These are phyloP conservation scores for Phyllostomus discolor DNA, from an alignment of 2,113 vertebrate genomes.

Conservation along the genomic window DNA sequence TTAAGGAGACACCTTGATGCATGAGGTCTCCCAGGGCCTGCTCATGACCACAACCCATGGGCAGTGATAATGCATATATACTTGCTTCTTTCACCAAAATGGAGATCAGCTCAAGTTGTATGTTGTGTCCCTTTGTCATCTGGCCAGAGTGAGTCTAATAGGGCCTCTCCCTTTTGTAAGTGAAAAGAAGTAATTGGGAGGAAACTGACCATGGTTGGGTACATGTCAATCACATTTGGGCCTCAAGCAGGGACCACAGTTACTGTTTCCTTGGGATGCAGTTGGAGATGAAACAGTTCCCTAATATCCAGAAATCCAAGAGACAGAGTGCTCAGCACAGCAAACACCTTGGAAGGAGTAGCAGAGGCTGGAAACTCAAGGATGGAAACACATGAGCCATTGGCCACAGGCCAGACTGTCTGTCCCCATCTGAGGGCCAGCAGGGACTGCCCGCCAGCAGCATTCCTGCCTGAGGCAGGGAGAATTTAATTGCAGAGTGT, in stretches of 20 bases:
- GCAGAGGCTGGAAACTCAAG: neutral
- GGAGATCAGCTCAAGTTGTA: neutral
- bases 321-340: neutral
- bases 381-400: neutral
- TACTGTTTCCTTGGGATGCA: neutral
- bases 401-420: neutral
- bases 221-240: neutral
- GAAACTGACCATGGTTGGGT: neutral
- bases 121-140: neutral
- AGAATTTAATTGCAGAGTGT: neutral
- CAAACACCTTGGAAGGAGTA: neutral
- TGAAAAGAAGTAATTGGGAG: neutral
- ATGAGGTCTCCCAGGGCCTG: neutral
- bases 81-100: neutral
- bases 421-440: neutral
- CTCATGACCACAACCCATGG: neutral
- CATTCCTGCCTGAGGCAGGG: neutral
- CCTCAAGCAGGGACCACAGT: neutral
- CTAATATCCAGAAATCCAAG: neutral
- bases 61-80: fast-evolving
- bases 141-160: neutral
- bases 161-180: neutral
- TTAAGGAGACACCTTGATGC: neutral
- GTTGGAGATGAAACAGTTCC: neutral
- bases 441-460: neutral